Percentiles rank a stretch among this genome's conserved stretches.
phyloP scores from a whole-genome alignment of 1,140 invertebrate species.

The Aphelenchoides avenae region DNA sequence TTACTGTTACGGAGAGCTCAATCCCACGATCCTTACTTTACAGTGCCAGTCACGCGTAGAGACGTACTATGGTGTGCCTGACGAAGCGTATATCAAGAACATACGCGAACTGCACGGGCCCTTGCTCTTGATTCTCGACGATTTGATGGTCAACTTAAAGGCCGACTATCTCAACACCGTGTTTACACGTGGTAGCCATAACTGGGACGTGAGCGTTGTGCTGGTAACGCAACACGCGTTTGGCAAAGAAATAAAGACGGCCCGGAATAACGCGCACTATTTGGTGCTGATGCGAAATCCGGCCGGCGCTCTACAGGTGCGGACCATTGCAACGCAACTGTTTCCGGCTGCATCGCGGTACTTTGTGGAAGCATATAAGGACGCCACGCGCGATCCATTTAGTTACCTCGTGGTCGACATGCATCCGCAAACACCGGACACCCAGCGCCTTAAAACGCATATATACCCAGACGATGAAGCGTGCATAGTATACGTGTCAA shows the following conservation, averaged over 20 bases:
- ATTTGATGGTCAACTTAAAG: constrained; percentile 9
- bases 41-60: constrained; percentile 6
- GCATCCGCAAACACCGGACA: constrained; percentile 16
- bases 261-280: constrained; percentile 25
- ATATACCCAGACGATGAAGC: constrained; percentile 16
- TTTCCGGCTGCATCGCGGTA: constrained; percentile 14
- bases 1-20: constrained; percentile 27
- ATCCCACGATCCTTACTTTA: constrained; percentile 16
- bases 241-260: constrained; percentile 20
- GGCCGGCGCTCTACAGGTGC: constrained; percentile 21
- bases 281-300: constrained; percentile 28
- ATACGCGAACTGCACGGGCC: not conserved
- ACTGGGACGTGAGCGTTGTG: too few species aligned
- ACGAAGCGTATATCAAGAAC: constrained; percentile 1
- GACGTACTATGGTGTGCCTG: constrained; percentile 1
- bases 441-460: constrained; percentile 9
- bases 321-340: constrained; percentile 13
- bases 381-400: constrained; percentile 22
- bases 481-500: constrained; percentile 10
- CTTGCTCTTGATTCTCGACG: constrained; percentile 12
- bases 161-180: constrained; percentile 15
- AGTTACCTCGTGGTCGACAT: constrained; percentile 19
- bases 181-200: constrained; percentile 22
- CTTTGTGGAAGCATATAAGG: constrained; percentile 22
- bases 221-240: constrained; percentile 24